Conservation (phyloP, 2,797 vertebrate genomes). For the Darevskia mixta region DNA sequence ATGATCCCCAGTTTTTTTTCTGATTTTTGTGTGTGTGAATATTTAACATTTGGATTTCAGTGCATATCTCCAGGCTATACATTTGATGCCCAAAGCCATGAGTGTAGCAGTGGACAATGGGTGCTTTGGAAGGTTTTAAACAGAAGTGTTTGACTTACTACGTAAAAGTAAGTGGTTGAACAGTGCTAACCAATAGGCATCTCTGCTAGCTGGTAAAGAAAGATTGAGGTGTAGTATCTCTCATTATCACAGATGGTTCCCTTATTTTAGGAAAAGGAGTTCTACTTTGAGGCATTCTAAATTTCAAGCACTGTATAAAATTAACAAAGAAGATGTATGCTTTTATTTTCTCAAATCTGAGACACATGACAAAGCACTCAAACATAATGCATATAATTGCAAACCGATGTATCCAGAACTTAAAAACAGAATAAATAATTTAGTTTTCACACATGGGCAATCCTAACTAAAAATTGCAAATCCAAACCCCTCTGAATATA, state of each 20-base stretch:
- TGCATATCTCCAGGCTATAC: neutral
- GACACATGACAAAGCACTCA: slow-evolving; percentile 74
- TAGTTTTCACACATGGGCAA: slow-evolving; percentile 80
- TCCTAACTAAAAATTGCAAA: slow-evolving; percentile 77
- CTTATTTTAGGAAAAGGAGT: slow-evolving; percentile 8
- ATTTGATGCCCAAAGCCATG: neutral
- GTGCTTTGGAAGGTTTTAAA: neutral
- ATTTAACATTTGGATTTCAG: neutral
- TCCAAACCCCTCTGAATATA: slow-evolving; percentile 77
- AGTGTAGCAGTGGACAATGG: neutral
- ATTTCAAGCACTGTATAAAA: slow-evolving; percentile 42
- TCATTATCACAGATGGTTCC: neutral
- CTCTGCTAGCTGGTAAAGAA: neutral
- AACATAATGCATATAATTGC: slow-evolving; percentile 81
- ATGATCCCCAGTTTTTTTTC: neutral
- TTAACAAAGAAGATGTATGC: slow-evolving; percentile 57
- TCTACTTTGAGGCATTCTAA: slow-evolving; percentile 25
- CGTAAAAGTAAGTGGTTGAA: slow-evolving; percentile 21
- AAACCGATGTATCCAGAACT: slow-evolving; percentile 75
- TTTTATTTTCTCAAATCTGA: slow-evolving; percentile 68
- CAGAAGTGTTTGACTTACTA: neutral
- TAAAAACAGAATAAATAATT: slow-evolving; percentile 80
- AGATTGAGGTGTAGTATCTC: neutral
- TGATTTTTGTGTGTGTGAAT: neutral
- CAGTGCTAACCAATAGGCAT: neutral